A percentile compares a stretch with the other conserved stretches of the same genome.
Conservation (phyloP, 2,113 vertebrate species). For the Junco hyemalis region DNA sequence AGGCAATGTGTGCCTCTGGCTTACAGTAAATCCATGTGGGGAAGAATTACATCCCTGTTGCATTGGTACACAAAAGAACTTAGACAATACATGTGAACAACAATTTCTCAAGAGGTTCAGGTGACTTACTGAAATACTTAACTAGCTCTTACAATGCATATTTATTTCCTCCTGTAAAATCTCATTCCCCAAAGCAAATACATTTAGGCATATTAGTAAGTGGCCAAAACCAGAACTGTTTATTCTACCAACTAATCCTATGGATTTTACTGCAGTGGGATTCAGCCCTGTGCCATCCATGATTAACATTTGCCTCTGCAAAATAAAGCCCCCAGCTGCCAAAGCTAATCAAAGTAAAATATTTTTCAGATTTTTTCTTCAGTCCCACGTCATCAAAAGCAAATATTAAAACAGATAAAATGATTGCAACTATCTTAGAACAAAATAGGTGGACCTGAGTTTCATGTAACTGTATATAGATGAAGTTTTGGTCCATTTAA, state of each 20-base stretch:
- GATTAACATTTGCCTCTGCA: neutral
- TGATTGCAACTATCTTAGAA: neutral
- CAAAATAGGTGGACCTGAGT: neutral
- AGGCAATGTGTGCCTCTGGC: neutral
- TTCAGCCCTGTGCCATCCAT: neutral
- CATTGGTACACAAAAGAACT: neutral
- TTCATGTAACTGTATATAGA: neutral
- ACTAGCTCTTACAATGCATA: neutral
- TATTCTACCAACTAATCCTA: constrained; percentile 17
- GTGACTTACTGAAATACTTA: constrained; percentile 22
- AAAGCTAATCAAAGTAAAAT: neutral
- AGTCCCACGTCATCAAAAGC: neutral
- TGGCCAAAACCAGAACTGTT: neutral
- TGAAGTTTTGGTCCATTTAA: neutral
- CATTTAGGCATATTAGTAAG: constrained; percentile 15
- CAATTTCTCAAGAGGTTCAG: neutral
- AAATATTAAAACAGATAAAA: constrained; percentile 23
- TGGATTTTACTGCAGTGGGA: neutral
- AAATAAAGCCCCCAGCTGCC: neutral
- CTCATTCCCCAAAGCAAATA: constrained; percentile 13
- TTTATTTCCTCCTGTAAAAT: constrained; percentile 28
- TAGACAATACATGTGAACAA: neutral
- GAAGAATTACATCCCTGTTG: neutral
- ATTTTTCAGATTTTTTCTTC: neutral
- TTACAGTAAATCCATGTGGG: constrained; percentile 1